Evolutionary conservation across 2,797 vertebrate genomes (phyloP), one percentile per base, ranked within the genome.

Genomic region (Pampus argenteus): DNA sequence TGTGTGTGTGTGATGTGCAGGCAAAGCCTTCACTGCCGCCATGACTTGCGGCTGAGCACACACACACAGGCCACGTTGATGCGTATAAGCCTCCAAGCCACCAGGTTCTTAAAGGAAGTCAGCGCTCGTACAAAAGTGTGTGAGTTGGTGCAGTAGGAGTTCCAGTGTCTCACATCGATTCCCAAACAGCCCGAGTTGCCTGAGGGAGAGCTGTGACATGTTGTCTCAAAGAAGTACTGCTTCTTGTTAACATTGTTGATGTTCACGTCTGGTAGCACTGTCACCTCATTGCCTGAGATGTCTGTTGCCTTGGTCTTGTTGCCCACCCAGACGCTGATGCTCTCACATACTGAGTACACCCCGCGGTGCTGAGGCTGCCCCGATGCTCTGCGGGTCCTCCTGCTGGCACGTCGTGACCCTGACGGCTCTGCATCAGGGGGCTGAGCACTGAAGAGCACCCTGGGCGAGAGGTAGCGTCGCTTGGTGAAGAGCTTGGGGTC

Each of bases 171-270:
- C 0, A 95, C 91, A 6, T 99, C 98, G 6, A 99, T 98, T 36
- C 98, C 98, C 79, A 97, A 90, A 90, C 98, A 99, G 75, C 96
- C 94, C 0, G 95, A 93, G 76, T 93, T 89, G 3, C 94, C 94
- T 0, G 95, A 89, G 40, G 49, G 84, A 77, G 93, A 82, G 42
- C 91, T 93, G 86, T 95, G 95, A 90, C 98, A 99, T 77, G 95
- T 97, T 31, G 98, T 99, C 94, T 99, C 98, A 6, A 98, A 99
- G 89, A 99, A 99, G 92, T 98, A 99, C 93, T 99, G 98, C 89
- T 96, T 99, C 79, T 98, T 98, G 73, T 96, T 89, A 3, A 95
- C 96, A 72, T 96, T 98, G 92, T 99, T 99, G 82, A 99, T 96
- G 73, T 96, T 98, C 66, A 99, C 97, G 50, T 98, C 94, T 0